Percentiles rank a stretch among this genome's conserved stretches.
Evolutionary conservation across 1,140 invertebrate species (phyloP).

Genomic region (Heliconius melpomene): DNA sequence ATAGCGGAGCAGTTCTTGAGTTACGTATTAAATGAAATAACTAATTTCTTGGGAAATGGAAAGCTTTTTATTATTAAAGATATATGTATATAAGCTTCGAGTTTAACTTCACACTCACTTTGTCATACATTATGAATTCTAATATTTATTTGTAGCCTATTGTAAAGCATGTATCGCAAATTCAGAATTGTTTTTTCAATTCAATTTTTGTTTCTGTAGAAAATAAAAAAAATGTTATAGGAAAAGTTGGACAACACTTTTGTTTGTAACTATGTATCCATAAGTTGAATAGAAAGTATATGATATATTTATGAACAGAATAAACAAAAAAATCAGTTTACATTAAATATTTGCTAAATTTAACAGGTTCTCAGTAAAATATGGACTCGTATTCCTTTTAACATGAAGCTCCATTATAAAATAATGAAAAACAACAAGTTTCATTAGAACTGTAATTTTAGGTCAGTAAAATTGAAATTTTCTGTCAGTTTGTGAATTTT

Average conservation of each 20-base stretch:
- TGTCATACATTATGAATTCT: not conserved
- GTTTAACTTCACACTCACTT: too few species aligned
- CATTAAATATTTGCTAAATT: not conserved
- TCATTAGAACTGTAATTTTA: not conserved
- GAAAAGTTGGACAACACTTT: too few species aligned
- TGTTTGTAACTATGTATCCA: too few species aligned
- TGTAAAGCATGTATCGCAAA: not conserved
- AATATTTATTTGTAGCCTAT: not conserved
- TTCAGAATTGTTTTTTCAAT: too few species aligned
- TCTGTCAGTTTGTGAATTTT: not conserved
- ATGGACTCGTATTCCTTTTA: not conserved
- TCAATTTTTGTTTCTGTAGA: too few species aligned
- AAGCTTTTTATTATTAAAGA: constrained; percentile 10
- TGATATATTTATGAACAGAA: too few species aligned
- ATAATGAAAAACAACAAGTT: not conserved
- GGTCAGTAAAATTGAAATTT: not conserved
- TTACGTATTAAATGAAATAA: constrained; percentile 36
- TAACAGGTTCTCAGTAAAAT: not conserved
- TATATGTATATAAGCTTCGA: not conserved
- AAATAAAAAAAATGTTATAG: too few species aligned
- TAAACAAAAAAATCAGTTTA: not conserved
- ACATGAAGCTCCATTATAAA: too few species aligned
- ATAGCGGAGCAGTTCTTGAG: constrained; percentile 33
- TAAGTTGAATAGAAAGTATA: too few species aligned
- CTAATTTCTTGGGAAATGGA: not conserved